phyloP scores from a whole-genome alignment of 2,888 invertebrate genomes.

The Eupelmus urozonus region DNA sequence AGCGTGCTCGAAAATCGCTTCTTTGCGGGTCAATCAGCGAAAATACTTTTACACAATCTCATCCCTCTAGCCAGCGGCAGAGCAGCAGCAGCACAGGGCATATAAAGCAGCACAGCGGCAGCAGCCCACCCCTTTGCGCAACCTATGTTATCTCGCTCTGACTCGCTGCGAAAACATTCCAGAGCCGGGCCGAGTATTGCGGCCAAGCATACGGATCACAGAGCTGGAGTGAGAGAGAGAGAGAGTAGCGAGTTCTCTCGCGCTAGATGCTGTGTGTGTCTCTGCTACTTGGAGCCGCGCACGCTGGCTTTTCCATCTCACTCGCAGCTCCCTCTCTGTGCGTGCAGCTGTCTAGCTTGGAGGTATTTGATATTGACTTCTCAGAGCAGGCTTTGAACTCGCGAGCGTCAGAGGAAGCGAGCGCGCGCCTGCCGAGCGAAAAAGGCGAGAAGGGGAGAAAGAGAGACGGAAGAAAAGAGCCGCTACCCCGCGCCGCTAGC shows the following conservation, averaged over 20 bases:
- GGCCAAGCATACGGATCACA: slow-evolving; percentile 17
- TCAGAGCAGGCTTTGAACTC: slow-evolving; percentile 74
- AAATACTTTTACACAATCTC: slow-evolving; percentile 35
- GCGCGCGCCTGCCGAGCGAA: not conserved
- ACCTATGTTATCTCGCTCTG: not conserved
- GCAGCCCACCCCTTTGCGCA: slow-evolving; percentile 29
- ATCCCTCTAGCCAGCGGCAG: not conserved
- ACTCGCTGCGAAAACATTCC: slow-evolving; percentile 53
- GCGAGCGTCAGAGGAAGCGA: slow-evolving; percentile 46
- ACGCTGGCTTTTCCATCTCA: not conserved
- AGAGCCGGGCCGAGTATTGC: slow-evolving; percentile 25
- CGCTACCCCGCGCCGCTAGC: not conserved
- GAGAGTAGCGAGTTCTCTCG: slow-evolving; percentile 7
- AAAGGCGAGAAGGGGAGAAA: slow-evolving; percentile 11
- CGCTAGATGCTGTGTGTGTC: slow-evolving; percentile 41
- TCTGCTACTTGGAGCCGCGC: slow-evolving; percentile 43
- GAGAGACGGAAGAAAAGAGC: slow-evolving; percentile 24
- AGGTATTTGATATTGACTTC: slow-evolving; percentile 78
- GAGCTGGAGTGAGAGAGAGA: slow-evolving; percentile 26
- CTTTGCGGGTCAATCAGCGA: slow-evolving; percentile 38
- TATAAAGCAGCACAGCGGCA: not conserved
- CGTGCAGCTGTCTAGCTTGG: slow-evolving; percentile 70
- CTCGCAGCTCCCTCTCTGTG: not conserved
- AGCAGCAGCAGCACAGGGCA: slow-evolving; percentile 10
- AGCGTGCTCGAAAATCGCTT: slow-evolving; percentile 13